phyloP scores from a whole-genome alignment of 2,797 vertebrate species.

The Danio jaintianensis region DNA sequence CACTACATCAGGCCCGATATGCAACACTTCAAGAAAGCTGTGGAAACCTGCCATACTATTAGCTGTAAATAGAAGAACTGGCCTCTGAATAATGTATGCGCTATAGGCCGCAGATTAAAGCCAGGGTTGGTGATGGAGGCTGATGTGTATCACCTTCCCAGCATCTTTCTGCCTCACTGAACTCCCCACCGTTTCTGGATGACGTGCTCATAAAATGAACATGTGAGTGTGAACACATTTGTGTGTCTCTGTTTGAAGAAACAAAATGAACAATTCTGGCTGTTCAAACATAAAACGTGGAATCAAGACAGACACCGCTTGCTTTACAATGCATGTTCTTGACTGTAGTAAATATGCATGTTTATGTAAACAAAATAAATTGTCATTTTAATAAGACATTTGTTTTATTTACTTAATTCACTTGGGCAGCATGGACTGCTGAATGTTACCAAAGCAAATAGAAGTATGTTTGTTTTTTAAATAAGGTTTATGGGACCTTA shows the following conservation, averaged over 20 bases:
- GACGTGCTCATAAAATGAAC: neutral
- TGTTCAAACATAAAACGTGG: neutral
- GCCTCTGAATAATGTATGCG: conserved; percentile 34
- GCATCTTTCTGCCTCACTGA: conserved; percentile 36
- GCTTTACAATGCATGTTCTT: too few species aligned
- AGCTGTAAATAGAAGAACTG: conserved; percentile 19
- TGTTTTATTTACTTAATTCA: too few species aligned
- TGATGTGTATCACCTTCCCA: conserved; percentile 24
- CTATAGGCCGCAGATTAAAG: conserved; percentile 42
- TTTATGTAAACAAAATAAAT: too few species aligned
- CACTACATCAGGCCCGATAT: conserved; percentile 25
- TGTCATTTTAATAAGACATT: too few species aligned
- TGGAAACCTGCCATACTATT: conserved; percentile 33
- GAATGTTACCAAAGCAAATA: too few species aligned
- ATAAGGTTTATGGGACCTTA: too few species aligned
- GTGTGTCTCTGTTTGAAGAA: neutral
- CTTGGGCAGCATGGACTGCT: too few species aligned
- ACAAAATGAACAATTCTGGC: neutral
- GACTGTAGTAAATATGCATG: too few species aligned
- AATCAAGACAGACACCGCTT: too few species aligned
- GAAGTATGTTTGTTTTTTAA: too few species aligned
- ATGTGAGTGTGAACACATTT: conserved; percentile 1
- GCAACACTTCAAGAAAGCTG: conserved; percentile 30
- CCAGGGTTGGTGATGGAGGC: conserved; percentile 12
- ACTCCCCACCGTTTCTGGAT: neutral